Evolutionary conservation across 2,888 invertebrate species (phyloP).

Genomic region (Sesia apiformis): DNA sequence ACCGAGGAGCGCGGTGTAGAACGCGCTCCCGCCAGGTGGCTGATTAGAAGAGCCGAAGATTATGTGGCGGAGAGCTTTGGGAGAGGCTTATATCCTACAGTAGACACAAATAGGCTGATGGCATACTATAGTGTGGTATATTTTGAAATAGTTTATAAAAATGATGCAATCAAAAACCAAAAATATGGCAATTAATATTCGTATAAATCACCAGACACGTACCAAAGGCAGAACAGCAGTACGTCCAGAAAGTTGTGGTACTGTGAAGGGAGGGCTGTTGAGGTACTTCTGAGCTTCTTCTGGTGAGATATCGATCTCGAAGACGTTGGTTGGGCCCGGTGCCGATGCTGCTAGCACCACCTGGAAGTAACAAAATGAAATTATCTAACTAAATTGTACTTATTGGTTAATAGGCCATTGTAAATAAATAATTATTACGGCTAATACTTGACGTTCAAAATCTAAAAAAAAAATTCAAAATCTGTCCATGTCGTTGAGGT

Average conservation of each 20-base stretch:
- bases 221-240: constrained; percentile 53
- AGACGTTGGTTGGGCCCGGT: constrained; percentile 37
- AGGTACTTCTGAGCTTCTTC: constrained; percentile 61
- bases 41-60: not conserved
- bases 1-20: not conserved
- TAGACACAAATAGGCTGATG: not conserved
- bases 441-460: too few species aligned
- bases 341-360: constrained; percentile 35
- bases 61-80: not conserved
- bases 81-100: not conserved
- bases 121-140: not conserved
- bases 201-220: constrained; percentile 1
- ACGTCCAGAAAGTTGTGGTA: constrained; percentile 44
- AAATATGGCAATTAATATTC: too few species aligned
- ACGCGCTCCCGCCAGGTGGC: not conserved
- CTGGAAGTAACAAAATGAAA: constrained; percentile 22
- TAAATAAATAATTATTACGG: too few species aligned
- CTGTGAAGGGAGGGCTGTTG: constrained; percentile 48
- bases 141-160: not conserved
- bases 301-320: constrained; percentile 54
- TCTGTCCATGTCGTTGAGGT: too few species aligned
- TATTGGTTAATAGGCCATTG: too few species aligned
- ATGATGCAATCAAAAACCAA: too few species aligned
- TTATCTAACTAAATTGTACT: too few species aligned
- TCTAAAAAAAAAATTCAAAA: too few species aligned